Percentiles rank a stretch among this genome's conserved stretches.
phyloP scores from a whole-genome alignment of 92 coral and sea anemone species.

The Phenganax marumi region DNA sequence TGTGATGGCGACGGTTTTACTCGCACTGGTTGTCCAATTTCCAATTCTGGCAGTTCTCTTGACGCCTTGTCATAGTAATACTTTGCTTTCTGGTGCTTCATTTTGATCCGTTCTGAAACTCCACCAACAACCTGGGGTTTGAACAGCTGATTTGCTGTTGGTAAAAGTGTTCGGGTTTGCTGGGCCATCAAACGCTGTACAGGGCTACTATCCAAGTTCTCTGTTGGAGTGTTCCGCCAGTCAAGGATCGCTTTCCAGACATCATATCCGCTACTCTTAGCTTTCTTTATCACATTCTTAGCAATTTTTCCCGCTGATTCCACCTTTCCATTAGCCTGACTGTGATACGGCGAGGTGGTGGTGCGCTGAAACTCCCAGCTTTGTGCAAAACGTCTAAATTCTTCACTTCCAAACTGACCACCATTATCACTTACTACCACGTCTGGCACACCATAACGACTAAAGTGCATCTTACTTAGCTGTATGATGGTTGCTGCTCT shows the following conservation, averaged over 20 bases:
- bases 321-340: slow-evolving; percentile 25
- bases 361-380: slow-evolving; percentile 11
- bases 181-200: background rate
- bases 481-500: too few species aligned
- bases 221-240: slow-evolving; percentile 2
- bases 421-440: too few species aligned
- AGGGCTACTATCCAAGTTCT: background rate
- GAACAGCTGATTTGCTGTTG: background rate
- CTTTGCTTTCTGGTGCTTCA: too few species aligned
- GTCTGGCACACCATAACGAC: too few species aligned
- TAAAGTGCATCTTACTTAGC: too few species aligned
- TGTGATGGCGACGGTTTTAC: background rate
- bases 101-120: too few species aligned
- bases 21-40: too few species aligned
- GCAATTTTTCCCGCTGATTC: too few species aligned
- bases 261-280: too few species aligned
- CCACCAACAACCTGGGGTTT: background rate
- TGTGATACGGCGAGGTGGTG: slow-evolving; percentile 13
- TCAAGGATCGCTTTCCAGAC: too few species aligned
- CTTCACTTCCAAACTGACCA: too few species aligned
- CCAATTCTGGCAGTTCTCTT: background rate
- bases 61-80: background rate
- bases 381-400: too few species aligned
- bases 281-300: background rate
- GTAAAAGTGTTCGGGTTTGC: background rate